phyloP scores from a whole-genome alignment of 2,113 vertebrate genomes.

The Aspiorhynchus laticeps region DNA sequence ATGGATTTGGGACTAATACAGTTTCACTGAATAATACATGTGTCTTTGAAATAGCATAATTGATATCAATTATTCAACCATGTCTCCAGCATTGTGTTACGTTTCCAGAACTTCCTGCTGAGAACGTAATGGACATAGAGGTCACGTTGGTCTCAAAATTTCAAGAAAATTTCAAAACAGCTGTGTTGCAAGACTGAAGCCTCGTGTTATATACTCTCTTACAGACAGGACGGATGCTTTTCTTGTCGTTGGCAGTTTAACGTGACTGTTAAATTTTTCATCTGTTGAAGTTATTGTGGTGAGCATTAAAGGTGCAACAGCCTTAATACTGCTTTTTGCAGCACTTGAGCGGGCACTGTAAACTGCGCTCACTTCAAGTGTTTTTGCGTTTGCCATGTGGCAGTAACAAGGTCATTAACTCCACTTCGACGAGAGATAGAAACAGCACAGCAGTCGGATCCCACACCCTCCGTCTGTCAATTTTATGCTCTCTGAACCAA shows the following conservation, averaged over 20 bases:
- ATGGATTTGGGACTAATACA: constrained; percentile 30
- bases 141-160: constrained; percentile 30
- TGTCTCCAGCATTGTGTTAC: constrained; percentile 47
- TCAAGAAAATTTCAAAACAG: background rate
- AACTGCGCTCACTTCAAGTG: constrained; percentile 9
- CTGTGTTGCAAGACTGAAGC: background rate
- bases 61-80: constrained; percentile 48
- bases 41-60: constrained; percentile 53
- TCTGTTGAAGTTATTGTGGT: background rate
- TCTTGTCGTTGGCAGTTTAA: background rate
- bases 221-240: background rate
- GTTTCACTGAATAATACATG: constrained; percentile 50
- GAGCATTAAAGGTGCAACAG: constrained; percentile 6
- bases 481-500: constrained; percentile 53
- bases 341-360: constrained; percentile 15
- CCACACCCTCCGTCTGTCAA: constrained; percentile 43
- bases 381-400: constrained; percentile 34
- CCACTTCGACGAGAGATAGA: constrained; percentile 10
- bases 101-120: constrained; percentile 24
- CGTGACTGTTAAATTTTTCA: background rate
- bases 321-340: constrained; percentile 17
- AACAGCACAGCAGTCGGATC: constrained; percentile 40
- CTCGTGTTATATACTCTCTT: background rate
- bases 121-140: constrained; percentile 8
- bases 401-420: constrained; percentile 51